These are phyloP conservation scores for Triplophysa yarkandensis DNA, from an alignment of 2,797 vertebrate species.

Conservation along the genomic window DNA sequence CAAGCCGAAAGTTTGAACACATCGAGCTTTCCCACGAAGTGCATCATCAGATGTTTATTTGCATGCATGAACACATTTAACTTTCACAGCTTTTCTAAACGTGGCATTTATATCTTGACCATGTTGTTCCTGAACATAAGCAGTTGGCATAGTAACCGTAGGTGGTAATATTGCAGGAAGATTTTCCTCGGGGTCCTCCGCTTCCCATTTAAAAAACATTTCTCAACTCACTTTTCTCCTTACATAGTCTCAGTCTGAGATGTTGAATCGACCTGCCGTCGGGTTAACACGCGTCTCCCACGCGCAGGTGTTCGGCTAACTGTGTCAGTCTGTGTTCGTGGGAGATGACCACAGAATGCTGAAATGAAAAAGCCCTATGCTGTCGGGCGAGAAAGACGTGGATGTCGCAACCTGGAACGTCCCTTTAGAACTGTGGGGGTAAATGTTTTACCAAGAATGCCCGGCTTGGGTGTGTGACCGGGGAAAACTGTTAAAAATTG, in stretches of 20 bases:
- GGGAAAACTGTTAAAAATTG: slow-evolving; percentile 34
- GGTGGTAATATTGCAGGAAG: slow-evolving; percentile 3
- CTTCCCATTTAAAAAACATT: slow-evolving; percentile 13
- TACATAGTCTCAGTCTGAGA: slow-evolving; percentile 27
- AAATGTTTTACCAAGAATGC: slow-evolving; percentile 42
- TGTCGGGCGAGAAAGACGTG: neutral
- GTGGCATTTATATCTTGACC: neutral
- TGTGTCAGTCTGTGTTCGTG: slow-evolving; percentile 27
- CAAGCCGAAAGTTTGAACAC: neutral
- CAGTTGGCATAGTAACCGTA: neutral
- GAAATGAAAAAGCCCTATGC: slow-evolving; percentile 30
- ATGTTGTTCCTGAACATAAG: neutral
- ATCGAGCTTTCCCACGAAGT: neutral
- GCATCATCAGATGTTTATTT: slow-evolving; percentile 5
- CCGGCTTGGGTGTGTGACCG: neutral
- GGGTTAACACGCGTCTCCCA: slow-evolving; percentile 23
- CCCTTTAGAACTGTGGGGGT: slow-evolving; percentile 10
- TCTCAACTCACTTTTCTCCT: slow-evolving; percentile 4
- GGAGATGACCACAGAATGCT: slow-evolving; percentile 28
- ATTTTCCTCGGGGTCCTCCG: slow-evolving; percentile 14
- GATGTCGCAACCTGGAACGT: neutral
- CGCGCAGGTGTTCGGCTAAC: slow-evolving; percentile 22
- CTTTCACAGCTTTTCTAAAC: neutral
- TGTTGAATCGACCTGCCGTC: slow-evolving; percentile 21
- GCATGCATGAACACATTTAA: neutral